Conservation (phyloP, 1,140 invertebrate genomes). For the Drosophila burlai region DNA sequence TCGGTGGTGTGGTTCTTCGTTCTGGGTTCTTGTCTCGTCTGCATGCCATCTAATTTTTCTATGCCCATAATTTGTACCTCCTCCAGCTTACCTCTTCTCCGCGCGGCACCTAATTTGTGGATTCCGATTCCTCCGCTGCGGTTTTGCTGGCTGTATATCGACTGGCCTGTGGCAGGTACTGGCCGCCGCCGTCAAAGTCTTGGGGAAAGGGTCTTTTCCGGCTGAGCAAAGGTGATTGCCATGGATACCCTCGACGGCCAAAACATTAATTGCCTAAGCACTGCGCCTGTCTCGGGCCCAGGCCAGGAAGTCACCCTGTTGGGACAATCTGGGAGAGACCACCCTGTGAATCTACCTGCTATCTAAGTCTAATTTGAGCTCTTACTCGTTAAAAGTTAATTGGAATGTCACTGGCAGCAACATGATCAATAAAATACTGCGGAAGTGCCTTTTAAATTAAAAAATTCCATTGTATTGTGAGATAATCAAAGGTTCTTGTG, state of each 20-base stretch:
- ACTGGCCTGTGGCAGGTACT: conserved; percentile 37
- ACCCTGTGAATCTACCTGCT: conserved; percentile 27
- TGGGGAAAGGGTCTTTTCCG: conserved; percentile 42
- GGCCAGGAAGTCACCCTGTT: conserved; percentile 24
- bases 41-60: conserved; percentile 75
- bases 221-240: conserved; percentile 24
- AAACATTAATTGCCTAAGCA: conserved; percentile 41
- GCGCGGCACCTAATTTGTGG: conserved; percentile 67
- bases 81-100: conserved; percentile 36
- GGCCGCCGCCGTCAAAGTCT: not conserved
- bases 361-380: conserved; percentile 8
- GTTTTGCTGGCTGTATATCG: conserved; percentile 33
- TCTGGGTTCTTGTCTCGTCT: conserved; percentile 36
- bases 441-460: not conserved
- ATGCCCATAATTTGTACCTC: conserved; percentile 76
- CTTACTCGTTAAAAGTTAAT: conserved; percentile 28
- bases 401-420: not conserved
- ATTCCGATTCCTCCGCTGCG: conserved; percentile 67
- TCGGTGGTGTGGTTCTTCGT: conserved; percentile 12
- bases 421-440: not conserved
- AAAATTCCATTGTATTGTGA: conserved; percentile 3
- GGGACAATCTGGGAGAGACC: not conserved
- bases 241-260: conserved; percentile 28
- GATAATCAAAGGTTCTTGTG: not conserved
- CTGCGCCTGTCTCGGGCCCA: conserved; percentile 17